Evolutionary conservation across 2,888 invertebrate species (phyloP), one percentile per base, ranked within the genome.

Genomic region (Hemithea aestivaria): DNA sequence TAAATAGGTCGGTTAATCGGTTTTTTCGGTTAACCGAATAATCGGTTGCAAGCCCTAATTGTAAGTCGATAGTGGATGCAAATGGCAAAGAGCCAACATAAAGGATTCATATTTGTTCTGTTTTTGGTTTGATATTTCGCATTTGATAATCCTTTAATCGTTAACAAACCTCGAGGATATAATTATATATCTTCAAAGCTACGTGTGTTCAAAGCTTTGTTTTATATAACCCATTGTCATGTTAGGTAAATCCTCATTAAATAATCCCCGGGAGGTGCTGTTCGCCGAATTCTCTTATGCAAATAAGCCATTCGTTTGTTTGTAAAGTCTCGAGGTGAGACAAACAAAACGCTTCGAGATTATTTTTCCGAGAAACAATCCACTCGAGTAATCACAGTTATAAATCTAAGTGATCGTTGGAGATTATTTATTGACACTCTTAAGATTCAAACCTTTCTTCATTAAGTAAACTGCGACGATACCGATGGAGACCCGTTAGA

Each of bases 221-320:
- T 64, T 62, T 62, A 56, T 62, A 56, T 61, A 40, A 33, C 53
- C 50, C 51, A 53, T 58, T 63, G 65, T 66, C 60, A 55, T 65
- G 66, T 66, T 62, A 66, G 56, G 51, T 54, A 62, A 59, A 54
- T 52, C 57, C 60, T 68, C 63, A 65, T 69, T 69, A 72, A 69
- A 71, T 68, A 69, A 70, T 66, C 68, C 60, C 62, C 58, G 55
- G 56, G 59, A 61, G 64, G 56, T 58, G 55, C 53, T 52, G 50
- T 73, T 72, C 73, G 61, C 55, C 63, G 72, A 72, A 75, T 63
- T 67, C 58, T 62, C 61, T 67, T 71, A 70, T 68, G 64, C 66
- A 73, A 72, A 74, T 72, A 70, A 64, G 54, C 58, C 53, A 48
- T 48, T 53, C 47, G 50, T 55, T 56, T 56, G 53, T 59, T 68